phyloP scores from a whole-genome alignment of 2,888 invertebrate genomes.

The Eilema depressum region DNA sequence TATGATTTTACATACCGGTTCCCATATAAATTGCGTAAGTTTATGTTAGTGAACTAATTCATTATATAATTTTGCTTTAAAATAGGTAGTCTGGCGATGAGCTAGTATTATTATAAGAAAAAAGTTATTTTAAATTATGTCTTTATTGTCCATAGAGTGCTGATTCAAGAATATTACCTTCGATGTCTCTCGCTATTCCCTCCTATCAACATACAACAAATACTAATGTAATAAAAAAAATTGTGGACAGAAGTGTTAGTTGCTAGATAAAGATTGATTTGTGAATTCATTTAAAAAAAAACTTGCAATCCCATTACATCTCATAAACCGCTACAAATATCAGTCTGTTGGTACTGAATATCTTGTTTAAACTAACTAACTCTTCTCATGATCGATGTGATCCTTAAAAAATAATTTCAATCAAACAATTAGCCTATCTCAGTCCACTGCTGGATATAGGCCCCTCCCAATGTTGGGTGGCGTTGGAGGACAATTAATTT shows the following conservation, averaged over 20 bases:
- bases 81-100: background rate
- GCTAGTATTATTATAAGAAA: slow-evolving; percentile 3
- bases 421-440: too few species aligned
- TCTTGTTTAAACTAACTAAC: background rate
- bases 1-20: slow-evolving; percentile 28
- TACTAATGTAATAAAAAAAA: slow-evolving; percentile 68
- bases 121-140: slow-evolving; percentile 42
- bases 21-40: slow-evolving; percentile 23
- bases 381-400: background rate
- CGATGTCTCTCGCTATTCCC: slow-evolving; percentile 70
- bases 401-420: too few species aligned
- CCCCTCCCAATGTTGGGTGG: too few species aligned
- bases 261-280: slow-evolving; percentile 45
- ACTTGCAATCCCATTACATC: background rate
- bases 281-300: slow-evolving; percentile 17
- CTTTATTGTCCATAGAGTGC: slow-evolving; percentile 78
- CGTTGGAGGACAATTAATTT: slow-evolving; percentile 3
- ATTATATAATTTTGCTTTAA: background rate
- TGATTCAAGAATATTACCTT: slow-evolving; percentile 68
- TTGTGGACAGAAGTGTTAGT: slow-evolving; percentile 48
- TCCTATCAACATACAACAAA: slow-evolving; percentile 66
- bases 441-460: too few species aligned
- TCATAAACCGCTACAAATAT: background rate
- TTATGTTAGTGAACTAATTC: background rate
- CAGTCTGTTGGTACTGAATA: background rate